Percentiles rank a stretch among this genome's conserved stretches.
These are phyloP conservation scores for Orchesellides sinensis DNA, from an alignment of 2,888 invertebrate species.

Conservation along the genomic window DNA sequence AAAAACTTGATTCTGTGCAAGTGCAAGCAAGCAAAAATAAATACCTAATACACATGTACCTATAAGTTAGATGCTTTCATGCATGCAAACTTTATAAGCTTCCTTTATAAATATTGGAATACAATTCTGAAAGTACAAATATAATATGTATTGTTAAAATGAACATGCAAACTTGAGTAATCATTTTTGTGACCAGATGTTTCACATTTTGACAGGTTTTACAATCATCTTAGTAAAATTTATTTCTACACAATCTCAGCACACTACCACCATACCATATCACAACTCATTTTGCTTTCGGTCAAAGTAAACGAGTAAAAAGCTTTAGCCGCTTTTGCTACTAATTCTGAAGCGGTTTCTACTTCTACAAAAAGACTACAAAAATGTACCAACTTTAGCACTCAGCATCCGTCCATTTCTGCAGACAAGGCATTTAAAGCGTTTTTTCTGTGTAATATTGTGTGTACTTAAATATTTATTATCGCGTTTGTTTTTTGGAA, in stretches of 20 bases:
- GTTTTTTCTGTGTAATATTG: conserved; percentile 7
- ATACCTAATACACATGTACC: too few species aligned
- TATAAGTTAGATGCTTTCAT: too few species aligned
- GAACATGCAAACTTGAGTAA: neutral
- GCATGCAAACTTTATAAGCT: neutral
- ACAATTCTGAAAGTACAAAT: too few species aligned
- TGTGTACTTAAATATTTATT: conserved; percentile 57
- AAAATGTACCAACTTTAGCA: neutral
- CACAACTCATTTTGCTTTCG: conserved; percentile 26
- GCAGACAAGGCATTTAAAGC: conserved; percentile 24
- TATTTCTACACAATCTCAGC: conserved; percentile 46
- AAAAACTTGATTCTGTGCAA: too few species aligned
- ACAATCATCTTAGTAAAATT: conserved; percentile 54
- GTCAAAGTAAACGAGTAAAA: neutral
- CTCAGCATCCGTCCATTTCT: conserved; percentile 4
- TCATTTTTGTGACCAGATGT: conserved; percentile 55
- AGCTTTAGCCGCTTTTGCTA: neutral
- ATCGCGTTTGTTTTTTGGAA: conserved; percentile 19
- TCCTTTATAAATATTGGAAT: too few species aligned
- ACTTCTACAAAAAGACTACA: neutral
- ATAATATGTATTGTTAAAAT: neutral
- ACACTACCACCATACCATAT: neutral
- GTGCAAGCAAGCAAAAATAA: too few species aligned
- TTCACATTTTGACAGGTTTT: conserved; percentile 62
- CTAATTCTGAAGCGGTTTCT: neutral